These are phyloP conservation scores for Eumeta japonica DNA, from an alignment of 1,140 invertebrate species.

Conservation along the genomic window DNA sequence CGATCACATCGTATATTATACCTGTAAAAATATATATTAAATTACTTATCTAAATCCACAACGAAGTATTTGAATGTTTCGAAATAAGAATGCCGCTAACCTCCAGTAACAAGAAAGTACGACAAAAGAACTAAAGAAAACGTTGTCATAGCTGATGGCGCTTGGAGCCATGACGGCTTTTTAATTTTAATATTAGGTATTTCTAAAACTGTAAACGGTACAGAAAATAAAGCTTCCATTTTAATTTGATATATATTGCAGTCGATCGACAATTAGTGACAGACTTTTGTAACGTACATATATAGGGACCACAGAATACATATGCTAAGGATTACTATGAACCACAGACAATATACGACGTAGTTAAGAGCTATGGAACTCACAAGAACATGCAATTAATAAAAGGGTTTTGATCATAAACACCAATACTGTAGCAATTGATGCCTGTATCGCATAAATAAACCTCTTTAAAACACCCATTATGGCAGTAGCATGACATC, in stretches of 20 bases:
- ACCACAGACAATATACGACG: too few species aligned
- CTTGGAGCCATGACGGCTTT: conserved; percentile 84
- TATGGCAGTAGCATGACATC: too few species aligned
- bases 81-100: conserved; percentile 58
- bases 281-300: neutral
- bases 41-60: conserved; percentile 1
- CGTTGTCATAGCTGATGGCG: conserved; percentile 91
- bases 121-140: conserved; percentile 88
- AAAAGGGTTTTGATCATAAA: neutral
- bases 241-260: conserved; percentile 16
- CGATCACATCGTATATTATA: conserved; percentile 98
- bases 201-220: conserved; percentile 83
- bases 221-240: conserved; percentile 77
- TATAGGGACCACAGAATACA: too few species aligned
- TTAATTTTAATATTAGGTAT: conserved; percentile 92
- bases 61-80: neutral
- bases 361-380: too few species aligned
- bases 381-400: too few species aligned
- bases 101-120: conserved; percentile 97
- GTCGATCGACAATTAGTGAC: neutral
- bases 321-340: too few species aligned
- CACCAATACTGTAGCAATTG: too few species aligned
- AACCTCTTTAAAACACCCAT: too few species aligned
- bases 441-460: too few species aligned
- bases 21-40: conserved; percentile 62